These are phyloP conservation scores for Rhagologus leucostigma DNA, from an alignment of 2,113 vertebrate genomes.

Conservation along the genomic window DNA sequence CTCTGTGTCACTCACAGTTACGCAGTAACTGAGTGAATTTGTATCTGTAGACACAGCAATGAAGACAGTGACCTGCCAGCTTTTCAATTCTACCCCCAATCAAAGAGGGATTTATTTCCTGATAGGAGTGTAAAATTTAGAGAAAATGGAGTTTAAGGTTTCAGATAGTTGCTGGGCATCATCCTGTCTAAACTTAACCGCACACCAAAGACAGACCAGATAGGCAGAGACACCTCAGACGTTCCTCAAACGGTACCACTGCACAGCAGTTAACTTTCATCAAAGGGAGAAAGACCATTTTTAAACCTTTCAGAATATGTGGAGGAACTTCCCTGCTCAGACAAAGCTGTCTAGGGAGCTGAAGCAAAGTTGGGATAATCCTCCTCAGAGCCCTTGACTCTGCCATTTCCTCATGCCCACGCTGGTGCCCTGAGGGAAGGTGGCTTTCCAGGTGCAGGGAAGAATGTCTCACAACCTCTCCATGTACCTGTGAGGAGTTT, in stretches of 20 bases:
- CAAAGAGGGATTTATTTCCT: slow-evolving; percentile 53
- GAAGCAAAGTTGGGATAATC: background rate
- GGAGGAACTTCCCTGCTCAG: background rate
- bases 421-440: background rate
- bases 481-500: background rate
- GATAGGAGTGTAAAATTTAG: slow-evolving; percentile 24
- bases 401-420: background rate
- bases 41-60: slow-evolving; percentile 8
- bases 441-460: background rate
- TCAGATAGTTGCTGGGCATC: background rate
- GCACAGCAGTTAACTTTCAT: background rate
- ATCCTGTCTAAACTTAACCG: background rate
- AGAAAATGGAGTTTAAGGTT: slow-evolving; percentile 42
- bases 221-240: background rate
- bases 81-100: slow-evolving; percentile 48
- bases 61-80: slow-evolving; percentile 30
- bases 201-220: background rate
- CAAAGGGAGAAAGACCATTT: background rate
- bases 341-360: background rate
- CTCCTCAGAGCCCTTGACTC: background rate
- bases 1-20: slow-evolving; percentile 22
- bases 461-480: background rate
- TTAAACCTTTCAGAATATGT: background rate
- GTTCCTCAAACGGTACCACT: fast-evolving
- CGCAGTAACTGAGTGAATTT: background rate